These are phyloP conservation scores for Drosophila borealis DNA, from an alignment of 2,888 invertebrate genomes.

Conservation along the genomic window DNA sequence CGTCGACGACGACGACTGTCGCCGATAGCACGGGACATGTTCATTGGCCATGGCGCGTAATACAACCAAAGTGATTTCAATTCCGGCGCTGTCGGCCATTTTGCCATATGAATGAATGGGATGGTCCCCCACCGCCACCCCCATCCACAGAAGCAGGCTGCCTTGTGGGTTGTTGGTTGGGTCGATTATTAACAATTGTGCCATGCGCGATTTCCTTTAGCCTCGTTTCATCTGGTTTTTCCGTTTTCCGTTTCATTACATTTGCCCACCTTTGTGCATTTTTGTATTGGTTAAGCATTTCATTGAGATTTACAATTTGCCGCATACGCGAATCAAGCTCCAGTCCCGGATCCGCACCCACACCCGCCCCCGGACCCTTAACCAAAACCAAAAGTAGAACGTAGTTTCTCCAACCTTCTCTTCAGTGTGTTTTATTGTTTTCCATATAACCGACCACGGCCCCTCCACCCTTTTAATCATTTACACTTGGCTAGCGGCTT, in stretches of 20 bases:
- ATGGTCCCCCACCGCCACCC: background rate
- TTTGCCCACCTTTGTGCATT: constrained; percentile 51
- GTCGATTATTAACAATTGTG: constrained; percentile 69
- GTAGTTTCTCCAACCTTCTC: constrained; percentile 16
- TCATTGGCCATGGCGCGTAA: constrained; percentile 67
- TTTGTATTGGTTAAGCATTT: constrained; percentile 41
- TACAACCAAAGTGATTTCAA: constrained; percentile 70
- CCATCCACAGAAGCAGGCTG: background rate
- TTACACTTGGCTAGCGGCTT: constrained; percentile 61
- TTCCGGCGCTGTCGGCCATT: constrained; percentile 58
- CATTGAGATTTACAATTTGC: constrained; percentile 38
- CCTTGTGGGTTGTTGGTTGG: background rate
- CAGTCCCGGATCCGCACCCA: background rate
- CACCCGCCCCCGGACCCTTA: background rate
- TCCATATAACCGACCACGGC: background rate
- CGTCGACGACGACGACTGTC: constrained; percentile 18
- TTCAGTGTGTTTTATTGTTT: constrained; percentile 59
- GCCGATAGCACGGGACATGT: constrained; percentile 65
- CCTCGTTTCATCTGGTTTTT: constrained; percentile 38
- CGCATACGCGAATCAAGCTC: constrained; percentile 10
- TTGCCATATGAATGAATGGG: constrained; percentile 54
- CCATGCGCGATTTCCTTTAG: constrained; percentile 52
- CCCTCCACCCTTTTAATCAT: constrained; percentile 58
- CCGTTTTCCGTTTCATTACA: constrained; percentile 70
- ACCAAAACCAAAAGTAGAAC: background rate